Conservation (phyloP, 2,113 vertebrate species). For the Plectropomus leopardus region DNA sequence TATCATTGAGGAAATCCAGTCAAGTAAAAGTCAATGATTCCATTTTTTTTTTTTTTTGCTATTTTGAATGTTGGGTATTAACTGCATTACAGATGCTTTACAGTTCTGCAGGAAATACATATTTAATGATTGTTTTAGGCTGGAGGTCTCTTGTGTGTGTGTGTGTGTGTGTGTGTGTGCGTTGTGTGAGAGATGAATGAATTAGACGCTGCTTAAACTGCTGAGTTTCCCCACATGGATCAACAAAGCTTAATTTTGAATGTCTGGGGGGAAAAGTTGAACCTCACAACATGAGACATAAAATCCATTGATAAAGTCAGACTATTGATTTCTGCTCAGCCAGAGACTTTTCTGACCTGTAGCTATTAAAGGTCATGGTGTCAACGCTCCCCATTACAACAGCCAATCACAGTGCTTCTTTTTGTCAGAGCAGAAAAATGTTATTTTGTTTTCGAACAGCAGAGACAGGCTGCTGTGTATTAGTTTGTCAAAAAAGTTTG, state of each 20-base stretch:
- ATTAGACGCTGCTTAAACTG: background rate
- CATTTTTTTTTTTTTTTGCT: too few species aligned
- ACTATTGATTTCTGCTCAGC: conserved; percentile 68
- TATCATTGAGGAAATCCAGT: too few species aligned
- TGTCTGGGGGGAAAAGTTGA: conserved; percentile 6
- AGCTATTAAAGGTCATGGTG: conserved; percentile 63
- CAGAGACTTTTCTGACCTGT: conserved; percentile 47
- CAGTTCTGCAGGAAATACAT: background rate
- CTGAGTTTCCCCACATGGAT: conserved; percentile 17
- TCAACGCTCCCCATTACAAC: conserved; percentile 29
- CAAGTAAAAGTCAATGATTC: too few species aligned
- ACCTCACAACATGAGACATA: conserved; percentile 39
- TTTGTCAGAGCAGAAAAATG: background rate
- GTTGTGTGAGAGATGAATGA: background rate
- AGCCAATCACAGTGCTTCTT: conserved; percentile 43
- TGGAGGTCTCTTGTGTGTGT: background rate
- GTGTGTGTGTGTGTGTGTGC: background rate
- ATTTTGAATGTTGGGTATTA: background rate
- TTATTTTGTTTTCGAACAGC: background rate
- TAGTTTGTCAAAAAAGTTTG: background rate
- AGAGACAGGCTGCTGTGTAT: background rate
- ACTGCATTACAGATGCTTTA: background rate
- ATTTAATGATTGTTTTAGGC: background rate
- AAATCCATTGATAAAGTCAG: conserved; percentile 70
- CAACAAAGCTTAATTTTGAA: conserved; percentile 27